phyloP scores from a whole-genome alignment of 2,888 invertebrate species.

The Troilus luridus region DNA sequence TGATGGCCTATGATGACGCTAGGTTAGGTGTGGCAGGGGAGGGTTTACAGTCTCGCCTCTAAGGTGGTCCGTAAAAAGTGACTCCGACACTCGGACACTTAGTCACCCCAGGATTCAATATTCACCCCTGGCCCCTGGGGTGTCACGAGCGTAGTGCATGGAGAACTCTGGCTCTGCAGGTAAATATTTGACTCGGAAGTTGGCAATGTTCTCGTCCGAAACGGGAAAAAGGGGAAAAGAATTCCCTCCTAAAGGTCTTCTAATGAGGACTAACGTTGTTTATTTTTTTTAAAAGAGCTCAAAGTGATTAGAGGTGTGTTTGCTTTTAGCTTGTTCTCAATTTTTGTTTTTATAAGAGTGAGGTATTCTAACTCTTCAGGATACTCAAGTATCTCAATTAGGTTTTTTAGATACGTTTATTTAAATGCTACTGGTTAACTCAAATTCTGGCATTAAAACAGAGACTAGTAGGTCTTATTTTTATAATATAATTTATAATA shows the following conservation, averaged over 20 bases:
- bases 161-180: neutral
- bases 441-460: too few species aligned
- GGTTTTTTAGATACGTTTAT: neutral
- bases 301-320: conserved; percentile 1
- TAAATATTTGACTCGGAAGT: neutral
- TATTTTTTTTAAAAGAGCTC: neutral
- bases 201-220: neutral
- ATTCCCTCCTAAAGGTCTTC: neutral
- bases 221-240: neutral
- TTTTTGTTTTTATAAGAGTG: neutral
- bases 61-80: neutral
- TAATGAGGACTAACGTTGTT: neutral
- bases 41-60: neutral
- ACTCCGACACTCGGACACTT: conserved; percentile 17
- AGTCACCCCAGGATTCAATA: neutral
- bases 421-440: neutral
- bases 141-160: neutral
- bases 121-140: neutral
- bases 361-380: neutral
- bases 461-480: too few species aligned
- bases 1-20: neutral
- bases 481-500: too few species aligned
- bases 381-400: neutral
- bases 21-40: neutral
- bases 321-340: neutral